These are phyloP conservation scores for Lymantria dispar DNA, from an alignment of 2,888 invertebrate species.

Conservation along the genomic window DNA sequence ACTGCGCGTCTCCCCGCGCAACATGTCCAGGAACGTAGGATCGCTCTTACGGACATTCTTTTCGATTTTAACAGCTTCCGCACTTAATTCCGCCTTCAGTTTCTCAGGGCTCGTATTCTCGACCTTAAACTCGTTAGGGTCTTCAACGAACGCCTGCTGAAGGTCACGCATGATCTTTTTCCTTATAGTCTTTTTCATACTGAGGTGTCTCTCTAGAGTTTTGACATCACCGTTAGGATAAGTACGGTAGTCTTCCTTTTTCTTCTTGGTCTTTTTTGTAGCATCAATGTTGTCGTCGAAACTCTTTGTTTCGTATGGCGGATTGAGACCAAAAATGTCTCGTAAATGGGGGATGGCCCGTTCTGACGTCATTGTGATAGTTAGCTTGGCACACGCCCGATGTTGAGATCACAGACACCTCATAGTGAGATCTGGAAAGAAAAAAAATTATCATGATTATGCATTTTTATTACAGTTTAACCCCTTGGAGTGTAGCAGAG, in stretches of 20 bases:
- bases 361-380: conserved; percentile 84
- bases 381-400: conserved; percentile 47
- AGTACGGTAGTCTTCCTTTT: conserved; percentile 87
- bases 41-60: conserved; percentile 79
- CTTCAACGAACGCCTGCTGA: conserved; percentile 88
- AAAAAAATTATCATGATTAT: conserved; percentile 28
- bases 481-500: no score
- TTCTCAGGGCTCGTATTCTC: conserved; percentile 87
- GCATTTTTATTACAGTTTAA: no score
- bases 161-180: conserved; percentile 93
- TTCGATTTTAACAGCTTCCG: conserved; percentile 85
- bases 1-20: conserved; percentile 82
- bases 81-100: conserved; percentile 85
- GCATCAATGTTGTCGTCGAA: conserved; percentile 77
- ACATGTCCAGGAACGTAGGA: conserved; percentile 86
- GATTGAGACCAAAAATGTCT: conserved; percentile 87
- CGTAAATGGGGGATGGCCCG: conserved; percentile 89
- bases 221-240: conserved; percentile 86
- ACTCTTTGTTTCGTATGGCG: conserved; percentile 74
- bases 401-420: conserved; percentile 60
- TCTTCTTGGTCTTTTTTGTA: conserved; percentile 83
- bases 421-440: conserved; percentile 71
- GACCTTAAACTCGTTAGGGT: conserved; percentile 87
- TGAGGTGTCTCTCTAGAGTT: conserved; percentile 90
- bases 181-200: conserved; percentile 93